phyloP scores from a whole-genome alignment of 2,113 vertebrate genomes.

The Coracopsis vasa region DNA sequence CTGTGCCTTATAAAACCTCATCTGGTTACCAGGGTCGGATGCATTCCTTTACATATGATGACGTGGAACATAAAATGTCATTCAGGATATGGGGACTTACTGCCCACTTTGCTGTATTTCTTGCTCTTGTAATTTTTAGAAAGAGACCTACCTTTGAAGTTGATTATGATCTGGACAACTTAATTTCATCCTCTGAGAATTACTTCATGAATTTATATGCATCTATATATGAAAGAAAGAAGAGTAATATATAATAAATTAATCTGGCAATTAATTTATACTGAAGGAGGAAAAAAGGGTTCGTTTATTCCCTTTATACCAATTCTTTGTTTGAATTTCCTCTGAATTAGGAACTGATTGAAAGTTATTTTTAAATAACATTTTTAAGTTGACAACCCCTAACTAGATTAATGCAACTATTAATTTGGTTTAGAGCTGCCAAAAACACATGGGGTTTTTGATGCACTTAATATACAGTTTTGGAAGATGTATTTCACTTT shows the following conservation, averaged over 20 bases:
- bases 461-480: not conserved
- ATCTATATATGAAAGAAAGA: not conserved
- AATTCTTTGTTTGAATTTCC: not conserved
- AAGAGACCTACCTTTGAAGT: conserved; percentile 80
- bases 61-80: conserved; percentile 57
- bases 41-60: conserved; percentile 80
- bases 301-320: not conserved
- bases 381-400: not conserved
- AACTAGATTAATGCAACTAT: not conserved
- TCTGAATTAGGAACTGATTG: not conserved
- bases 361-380: not conserved
- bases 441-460: not conserved
- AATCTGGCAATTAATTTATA: not conserved
- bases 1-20: not conserved
- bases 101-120: conserved; percentile 77
- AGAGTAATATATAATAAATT: conserved; percentile 80
- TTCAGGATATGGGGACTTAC: conserved; percentile 89
- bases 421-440: not conserved
- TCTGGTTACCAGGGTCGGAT: not conserved
- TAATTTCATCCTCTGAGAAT: conserved; percentile 58
- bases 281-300: not conserved
- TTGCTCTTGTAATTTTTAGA: conserved; percentile 76
- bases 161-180: conserved; percentile 75
- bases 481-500: not conserved
- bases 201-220: conserved; percentile 18